phyloP scores from a whole-genome alignment of 2,888 invertebrate species.

The Thereva nobilitata region DNA sequence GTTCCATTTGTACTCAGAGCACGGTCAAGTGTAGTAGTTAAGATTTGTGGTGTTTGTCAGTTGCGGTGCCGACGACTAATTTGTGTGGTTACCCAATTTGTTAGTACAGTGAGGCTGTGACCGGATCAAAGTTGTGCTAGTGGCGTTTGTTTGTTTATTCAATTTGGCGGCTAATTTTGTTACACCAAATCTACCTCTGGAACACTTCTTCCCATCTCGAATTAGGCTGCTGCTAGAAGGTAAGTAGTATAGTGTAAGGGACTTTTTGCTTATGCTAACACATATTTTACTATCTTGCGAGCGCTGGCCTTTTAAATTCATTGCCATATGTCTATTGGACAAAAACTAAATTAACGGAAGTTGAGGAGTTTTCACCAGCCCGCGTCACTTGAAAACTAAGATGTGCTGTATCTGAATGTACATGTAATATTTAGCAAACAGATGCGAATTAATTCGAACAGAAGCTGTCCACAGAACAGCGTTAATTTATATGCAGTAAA shows the following conservation, averaged over 20 bases:
- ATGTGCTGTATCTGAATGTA: too few species aligned
- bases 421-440: too few species aligned
- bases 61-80: neutral
- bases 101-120: constrained; percentile 6
- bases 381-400: neutral
- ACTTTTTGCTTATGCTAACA: constrained; percentile 4
- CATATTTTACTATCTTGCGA: constrained; percentile 16
- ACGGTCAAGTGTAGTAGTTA: too few species aligned
- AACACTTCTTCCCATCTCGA: neutral
- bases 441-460: too few species aligned
- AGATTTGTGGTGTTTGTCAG: neutral
- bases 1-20: too few species aligned
- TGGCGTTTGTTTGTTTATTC: constrained; percentile 6
- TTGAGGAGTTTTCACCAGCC: constrained; percentile 20
- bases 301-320: constrained; percentile 7
- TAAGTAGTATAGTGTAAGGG: constrained; percentile 11
- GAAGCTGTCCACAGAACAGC: too few species aligned
- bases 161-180: constrained; percentile 26
- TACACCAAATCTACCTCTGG: neutral
- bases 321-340: constrained; percentile 8
- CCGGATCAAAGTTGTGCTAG: constrained; percentile 17
- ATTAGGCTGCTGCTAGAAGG: constrained; percentile 11
- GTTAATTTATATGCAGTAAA: too few species aligned
- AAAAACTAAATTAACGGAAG: constrained; percentile 23
- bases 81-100: neutral